Base-by-base conservation (phyloP, 2,797 vertebrate species). In the Malacoraja senta region DNA sequence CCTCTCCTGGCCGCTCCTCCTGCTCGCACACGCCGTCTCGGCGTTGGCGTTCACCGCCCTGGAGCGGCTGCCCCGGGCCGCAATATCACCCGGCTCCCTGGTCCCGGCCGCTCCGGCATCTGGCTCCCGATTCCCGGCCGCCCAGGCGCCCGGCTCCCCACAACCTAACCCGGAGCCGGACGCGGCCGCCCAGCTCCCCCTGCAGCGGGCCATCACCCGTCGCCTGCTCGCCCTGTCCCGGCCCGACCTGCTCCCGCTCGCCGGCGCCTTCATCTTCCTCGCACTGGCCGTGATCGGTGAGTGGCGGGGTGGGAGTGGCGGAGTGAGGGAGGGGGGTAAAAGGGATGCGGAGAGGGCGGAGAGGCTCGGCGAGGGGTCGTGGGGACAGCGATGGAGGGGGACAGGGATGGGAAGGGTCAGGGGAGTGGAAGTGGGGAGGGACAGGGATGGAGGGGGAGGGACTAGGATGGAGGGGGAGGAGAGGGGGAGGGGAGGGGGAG, bases 241-340 rank as follows among this genome's bases (percentile, higher is more conserved):
- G 81, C 81, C 81, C 19, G 81, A 84, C n/a, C 29, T 68, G 29
- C 29, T 90, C 4, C 84, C 84, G 0, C 84, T 90, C n/a, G 19
- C 13, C 53, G 84, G 84, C 3, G 84, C 84, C 29, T 90, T 90
- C 84, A n/a, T 32, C 84, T 90, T 90, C 84, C 84, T 90, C n/a
- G 68, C n/a, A 21, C 84, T 90, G 86, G 86, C 63, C 9, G 86
- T 68, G 63, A 38, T 68, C 65, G 86, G 86, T 68, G 15, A 71
- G 86, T 90, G 17, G 79, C 0, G 26, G 26, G 29, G 76, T 7
- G 74, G 21, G 74, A 24, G 12, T 0, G 21, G 29, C 0, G 7
- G 3, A 0, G 74, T 0, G 21, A 3, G 9, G 78, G 78, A 4
- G 26, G 26, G 29, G 74, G 15, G n/a, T 44, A 10, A 4, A 19